Base-by-base conservation (phyloP, 2,113 vertebrate genomes). In the Eudorcas thomsonii region DNA sequence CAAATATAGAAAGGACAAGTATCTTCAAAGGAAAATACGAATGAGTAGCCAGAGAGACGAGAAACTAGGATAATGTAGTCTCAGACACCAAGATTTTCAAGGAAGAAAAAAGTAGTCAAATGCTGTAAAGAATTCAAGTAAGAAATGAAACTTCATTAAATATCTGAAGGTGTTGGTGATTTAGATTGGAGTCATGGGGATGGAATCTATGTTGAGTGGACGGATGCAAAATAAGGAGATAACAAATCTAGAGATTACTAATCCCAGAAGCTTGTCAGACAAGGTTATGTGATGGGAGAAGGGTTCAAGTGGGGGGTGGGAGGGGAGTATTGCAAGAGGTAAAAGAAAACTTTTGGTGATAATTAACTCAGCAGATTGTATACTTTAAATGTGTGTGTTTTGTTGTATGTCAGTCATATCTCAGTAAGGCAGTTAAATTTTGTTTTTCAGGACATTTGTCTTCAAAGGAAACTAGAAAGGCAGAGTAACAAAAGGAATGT, bases 1-100 rank as follows among this genome's bases (percentile, higher is more conserved):
- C 54, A 85, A 84, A 90, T 21, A 10, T 25, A 67, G 78, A 85
- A 64, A 33, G 33, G 67, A 86, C 64, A 23, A 25, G 13, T 62
- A 26, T 90, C 60, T 88, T 88, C 60, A 74, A 84, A 96, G 77
- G 85, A 96, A 23, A 83, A 33, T 54, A 60, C 77, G 54, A 82
- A 52, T 21, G n/a, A 59, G 14, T 54, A 78, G 82, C 28, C n/a
- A 92, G 80, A 84, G 64, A 30, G 39, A 84, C 25, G 17, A 80
- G 78, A 77, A 74, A 64, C 64, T 80, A 78, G 45, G 36, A 83
- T 28, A 71, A 30, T 62, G 36, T 45, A 28, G 4, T 90, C 80
- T 85, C 50, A 64, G 80, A 90, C 78, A 26, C 33, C 62, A 78
- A 45, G 16, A 23, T 77, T 84, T 90, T 71, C 15, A 64, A 39